These are phyloP conservation scores for Lasioglossum vierecki DNA, from an alignment of 2,888 invertebrate species.

Conservation along the genomic window DNA sequence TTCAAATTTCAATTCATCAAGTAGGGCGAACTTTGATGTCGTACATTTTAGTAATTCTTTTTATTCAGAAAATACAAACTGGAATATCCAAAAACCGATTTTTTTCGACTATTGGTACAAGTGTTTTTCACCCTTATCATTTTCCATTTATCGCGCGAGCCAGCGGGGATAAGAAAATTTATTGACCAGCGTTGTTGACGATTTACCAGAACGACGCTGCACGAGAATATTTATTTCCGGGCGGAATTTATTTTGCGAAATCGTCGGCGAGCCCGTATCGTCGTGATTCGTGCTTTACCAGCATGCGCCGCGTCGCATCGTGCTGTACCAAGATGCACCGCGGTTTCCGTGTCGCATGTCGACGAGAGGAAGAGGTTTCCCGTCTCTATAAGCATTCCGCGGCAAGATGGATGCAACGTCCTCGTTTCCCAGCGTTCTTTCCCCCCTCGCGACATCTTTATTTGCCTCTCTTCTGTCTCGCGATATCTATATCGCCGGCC, in stretches of 20 bases:
- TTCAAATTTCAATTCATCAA: too few species aligned
- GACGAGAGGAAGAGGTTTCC: not conserved
- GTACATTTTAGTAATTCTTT: not conserved
- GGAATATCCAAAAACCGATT: not conserved
- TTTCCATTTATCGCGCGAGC: not conserved
- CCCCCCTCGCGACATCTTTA: slow-evolving; percentile 48
- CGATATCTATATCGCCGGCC: slow-evolving; percentile 41
- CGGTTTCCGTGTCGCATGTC: not conserved
- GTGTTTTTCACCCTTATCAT: not conserved
- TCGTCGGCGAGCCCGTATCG: slow-evolving; percentile 34
- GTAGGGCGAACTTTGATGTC: not conserved
- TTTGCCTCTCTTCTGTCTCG: slow-evolving; percentile 33
- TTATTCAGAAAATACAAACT: not conserved
- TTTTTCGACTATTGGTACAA: not conserved
- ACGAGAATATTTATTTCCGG: slow-evolving; percentile 23
- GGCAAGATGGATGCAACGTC: slow-evolving; percentile 47
- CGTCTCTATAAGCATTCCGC: slow-evolving; percentile 41
- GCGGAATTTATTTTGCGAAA: slow-evolving; percentile 8
- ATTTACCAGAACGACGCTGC: not conserved
- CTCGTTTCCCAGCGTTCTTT: slow-evolving; percentile 31
- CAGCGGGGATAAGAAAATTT: not conserved
- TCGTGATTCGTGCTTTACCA: slow-evolving; percentile 20
- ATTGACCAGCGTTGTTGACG: not conserved
- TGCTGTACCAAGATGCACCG: not conserved
- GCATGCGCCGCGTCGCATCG: slow-evolving; percentile 7